A percentile compares a stretch with the other conserved stretches of the same genome.
phyloP scores from a whole-genome alignment of 2,888 invertebrate species.

The Linnaemya vulpina region DNA sequence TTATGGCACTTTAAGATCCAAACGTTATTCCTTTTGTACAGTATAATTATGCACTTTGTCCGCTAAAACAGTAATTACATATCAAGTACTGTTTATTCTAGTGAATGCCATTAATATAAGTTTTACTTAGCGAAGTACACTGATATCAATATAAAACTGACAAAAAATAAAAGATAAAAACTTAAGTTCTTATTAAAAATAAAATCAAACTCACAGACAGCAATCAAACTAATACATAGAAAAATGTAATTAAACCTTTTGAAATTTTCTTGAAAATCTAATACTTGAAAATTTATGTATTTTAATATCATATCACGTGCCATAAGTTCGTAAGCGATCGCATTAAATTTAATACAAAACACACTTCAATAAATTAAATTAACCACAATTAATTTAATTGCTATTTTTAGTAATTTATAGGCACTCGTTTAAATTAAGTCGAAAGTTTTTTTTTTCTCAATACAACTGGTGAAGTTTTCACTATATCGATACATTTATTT shows the following conservation, averaged over 20 bases:
- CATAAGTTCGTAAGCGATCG: neutral
- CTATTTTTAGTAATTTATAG: constrained; percentile 11
- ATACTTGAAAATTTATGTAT: neutral
- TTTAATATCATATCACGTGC: neutral
- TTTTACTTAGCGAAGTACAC: too few relatives aligned
- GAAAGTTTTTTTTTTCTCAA: neutral
- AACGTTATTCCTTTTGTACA: too few relatives aligned
- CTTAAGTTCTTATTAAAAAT: neutral
- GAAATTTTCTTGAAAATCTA: neutral
- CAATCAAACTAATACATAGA: neutral
- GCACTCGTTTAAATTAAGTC: neutral
- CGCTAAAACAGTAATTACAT: too few relatives aligned
- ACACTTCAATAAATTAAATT: neutral
- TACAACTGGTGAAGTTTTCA: neutral
- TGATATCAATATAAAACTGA: neutral
- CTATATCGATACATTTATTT: neutral
- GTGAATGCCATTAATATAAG: too few relatives aligned
- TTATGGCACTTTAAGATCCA: too few relatives aligned
- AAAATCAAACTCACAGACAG: neutral
- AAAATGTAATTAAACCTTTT: neutral
- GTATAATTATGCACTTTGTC: too few relatives aligned
- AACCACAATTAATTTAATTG: neutral
- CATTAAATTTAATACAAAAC: neutral
- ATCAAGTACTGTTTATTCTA: too few relatives aligned
- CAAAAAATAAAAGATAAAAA: neutral